Percentiles rank a stretch among this genome's conserved stretches.
These are phyloP conservation scores for Synergus umbraculus DNA, from an alignment of 2,888 invertebrate species.

Conservation along the genomic window DNA sequence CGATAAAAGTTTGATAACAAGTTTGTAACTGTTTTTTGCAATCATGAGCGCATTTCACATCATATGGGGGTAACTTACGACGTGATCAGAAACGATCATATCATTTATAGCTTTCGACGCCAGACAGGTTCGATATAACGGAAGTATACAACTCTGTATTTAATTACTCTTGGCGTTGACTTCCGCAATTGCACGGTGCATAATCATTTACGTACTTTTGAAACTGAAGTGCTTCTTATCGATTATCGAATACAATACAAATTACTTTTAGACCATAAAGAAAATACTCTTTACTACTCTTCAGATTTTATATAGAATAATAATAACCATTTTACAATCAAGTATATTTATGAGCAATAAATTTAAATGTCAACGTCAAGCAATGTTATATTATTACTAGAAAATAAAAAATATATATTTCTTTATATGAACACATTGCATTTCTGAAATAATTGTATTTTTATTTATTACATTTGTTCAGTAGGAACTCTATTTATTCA, in stretches of 20 bases:
- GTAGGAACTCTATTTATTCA: neutral
- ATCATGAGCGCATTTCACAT: constrained; percentile 14
- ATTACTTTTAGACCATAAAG: neutral
- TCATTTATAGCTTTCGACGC: constrained; percentile 35
- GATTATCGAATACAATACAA: constrained; percentile 28
- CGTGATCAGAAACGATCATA: constrained; percentile 29
- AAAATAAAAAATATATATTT: neutral
- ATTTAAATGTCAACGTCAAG: neutral
- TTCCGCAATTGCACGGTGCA: constrained; percentile 29
- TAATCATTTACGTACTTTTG: constrained; percentile 4
- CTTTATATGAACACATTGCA: too few relatives aligned
- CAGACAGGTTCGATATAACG: constrained; percentile 41
- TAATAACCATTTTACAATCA: neutral
- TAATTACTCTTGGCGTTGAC: constrained; percentile 26
- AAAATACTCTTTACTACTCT: neutral
- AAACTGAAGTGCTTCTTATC: constrained; percentile 29
- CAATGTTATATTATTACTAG: too few relatives aligned
- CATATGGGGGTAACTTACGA: constrained; percentile 38
- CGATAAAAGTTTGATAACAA: neutral
- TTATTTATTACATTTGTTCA: neutral
- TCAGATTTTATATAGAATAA: neutral
- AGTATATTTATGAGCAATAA: neutral
- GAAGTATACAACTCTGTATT: constrained; percentile 39
- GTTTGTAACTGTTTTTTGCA: constrained; percentile 32
- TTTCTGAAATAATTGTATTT: neutral